These are phyloP conservation scores for Sebastes itinus DNA, from an alignment of 2,797 vertebrate genomes.

Conservation along the genomic window DNA sequence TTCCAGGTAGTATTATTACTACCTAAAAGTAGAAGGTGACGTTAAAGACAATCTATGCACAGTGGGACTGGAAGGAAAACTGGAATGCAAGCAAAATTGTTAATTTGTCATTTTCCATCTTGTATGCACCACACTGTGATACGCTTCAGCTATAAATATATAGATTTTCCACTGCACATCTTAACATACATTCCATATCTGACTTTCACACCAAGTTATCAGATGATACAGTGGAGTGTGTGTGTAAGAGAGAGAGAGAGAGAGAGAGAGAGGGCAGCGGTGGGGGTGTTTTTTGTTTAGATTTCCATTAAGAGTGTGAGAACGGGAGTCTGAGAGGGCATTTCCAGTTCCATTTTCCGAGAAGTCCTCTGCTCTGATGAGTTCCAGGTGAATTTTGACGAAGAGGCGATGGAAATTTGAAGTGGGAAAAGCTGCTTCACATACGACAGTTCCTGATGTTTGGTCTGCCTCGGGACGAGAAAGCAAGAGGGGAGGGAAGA, in stretches of 20 bases:
- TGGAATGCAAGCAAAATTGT: constrained; percentile 41
- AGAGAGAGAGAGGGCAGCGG: constrained; percentile 9
- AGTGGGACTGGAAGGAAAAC: constrained; percentile 1
- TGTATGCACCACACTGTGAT: constrained; percentile 14
- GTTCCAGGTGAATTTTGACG: constrained; percentile 78
- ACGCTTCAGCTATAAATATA: constrained; percentile 36
- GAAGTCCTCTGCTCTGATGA: constrained; percentile 77
- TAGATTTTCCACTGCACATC: constrained; percentile 41
- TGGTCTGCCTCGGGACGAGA: constrained; percentile 27
- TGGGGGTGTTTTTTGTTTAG: constrained; percentile 62
- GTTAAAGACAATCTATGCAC: constrained; percentile 3
- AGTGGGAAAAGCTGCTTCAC: constrained; percentile 68
- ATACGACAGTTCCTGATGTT: constrained; percentile 58
- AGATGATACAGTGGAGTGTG: constrained; percentile 39
- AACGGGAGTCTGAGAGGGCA: constrained; percentile 74
- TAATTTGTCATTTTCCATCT: constrained; percentile 60
- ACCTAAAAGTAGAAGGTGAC: background rate
- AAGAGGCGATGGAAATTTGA: constrained; percentile 74
- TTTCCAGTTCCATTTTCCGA: constrained; percentile 80
- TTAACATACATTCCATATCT: constrained; percentile 53
- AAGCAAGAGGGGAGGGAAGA: constrained; percentile 39
- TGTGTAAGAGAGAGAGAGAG: background rate
- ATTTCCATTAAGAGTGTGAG: constrained; percentile 81
- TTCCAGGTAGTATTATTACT: constrained; percentile 13
- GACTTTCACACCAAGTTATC: constrained; percentile 51